Evolutionary conservation across 2,113 vertebrate species (phyloP).

Genomic region (Phalacrocorax brasilianus): DNA sequence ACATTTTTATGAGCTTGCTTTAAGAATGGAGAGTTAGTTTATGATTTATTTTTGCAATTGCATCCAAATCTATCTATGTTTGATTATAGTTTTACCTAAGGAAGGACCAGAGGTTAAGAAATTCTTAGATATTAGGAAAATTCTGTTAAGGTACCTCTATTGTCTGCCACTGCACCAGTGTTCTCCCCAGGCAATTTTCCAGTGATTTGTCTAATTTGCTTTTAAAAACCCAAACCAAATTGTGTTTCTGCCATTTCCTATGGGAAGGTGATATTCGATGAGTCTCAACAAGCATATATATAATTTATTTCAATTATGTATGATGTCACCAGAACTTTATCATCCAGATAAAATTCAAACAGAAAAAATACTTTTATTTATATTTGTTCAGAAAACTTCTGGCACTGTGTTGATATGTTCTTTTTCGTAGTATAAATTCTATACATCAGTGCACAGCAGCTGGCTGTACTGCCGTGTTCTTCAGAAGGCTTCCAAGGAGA

Average conservation of each 20-base stretch:
- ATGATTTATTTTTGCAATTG: neutral
- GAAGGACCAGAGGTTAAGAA: neutral
- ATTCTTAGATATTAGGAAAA: neutral
- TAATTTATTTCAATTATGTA: neutral
- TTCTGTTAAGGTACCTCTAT: neutral
- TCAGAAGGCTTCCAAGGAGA: conserved; percentile 31
- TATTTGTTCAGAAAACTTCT: conserved; percentile 8
- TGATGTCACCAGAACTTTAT: neutral
- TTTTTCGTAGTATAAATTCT: conserved; percentile 31
- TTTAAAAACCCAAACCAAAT: neutral
- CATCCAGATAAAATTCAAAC: neutral
- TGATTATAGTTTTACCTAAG: neutral
- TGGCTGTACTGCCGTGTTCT: neutral
- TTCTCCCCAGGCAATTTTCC: neutral
- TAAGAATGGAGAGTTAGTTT: neutral
- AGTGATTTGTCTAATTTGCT: neutral
- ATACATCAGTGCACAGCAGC: neutral
- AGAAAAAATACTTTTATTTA: neutral
- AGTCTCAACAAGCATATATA: neutral
- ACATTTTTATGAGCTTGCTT: neutral
- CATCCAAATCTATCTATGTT: neutral
- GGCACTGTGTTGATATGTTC: neutral
- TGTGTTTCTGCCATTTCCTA: neutral
- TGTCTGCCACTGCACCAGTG: neutral
- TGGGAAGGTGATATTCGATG: neutral